These are phyloP conservation scores for Dolichomitus sp. DNA, from an alignment of 2,888 invertebrate species.

Conservation along the genomic window DNA sequence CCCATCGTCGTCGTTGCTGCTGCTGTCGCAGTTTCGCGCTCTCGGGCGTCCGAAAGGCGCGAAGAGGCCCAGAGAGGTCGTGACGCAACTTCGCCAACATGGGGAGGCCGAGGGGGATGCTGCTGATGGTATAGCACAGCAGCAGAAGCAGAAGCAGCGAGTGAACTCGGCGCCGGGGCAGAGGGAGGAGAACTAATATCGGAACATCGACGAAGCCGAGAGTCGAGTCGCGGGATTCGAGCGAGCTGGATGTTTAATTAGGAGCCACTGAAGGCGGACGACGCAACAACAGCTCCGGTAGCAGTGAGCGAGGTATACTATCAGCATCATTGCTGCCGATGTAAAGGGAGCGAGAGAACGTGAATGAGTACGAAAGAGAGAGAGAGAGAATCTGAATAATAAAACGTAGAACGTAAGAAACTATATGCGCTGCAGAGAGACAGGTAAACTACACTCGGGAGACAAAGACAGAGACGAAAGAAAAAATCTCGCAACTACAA, in stretches of 20 bases:
- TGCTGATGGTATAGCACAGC: slow-evolving; percentile 4
- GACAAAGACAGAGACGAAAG: slow-evolving; percentile 30
- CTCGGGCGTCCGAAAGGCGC: slow-evolving; percentile 64
- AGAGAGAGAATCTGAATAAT: slow-evolving; percentile 41
- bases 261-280: slow-evolving; percentile 75
- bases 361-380: slow-evolving; percentile 13
- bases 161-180: slow-evolving; percentile 59
- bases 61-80: slow-evolving; percentile 66
- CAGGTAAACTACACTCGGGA: slow-evolving; percentile 10
- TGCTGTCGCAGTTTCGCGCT: slow-evolving; percentile 49
- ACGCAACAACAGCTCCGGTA: slow-evolving; percentile 61
- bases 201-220: slow-evolving; percentile 84
- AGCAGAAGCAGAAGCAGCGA: slow-evolving; percentile 58
- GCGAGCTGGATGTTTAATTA: slow-evolving; percentile 85
- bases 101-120: slow-evolving; percentile 18
- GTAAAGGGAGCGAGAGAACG: slow-evolving; percentile 44
- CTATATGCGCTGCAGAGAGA: slow-evolving; percentile 17
- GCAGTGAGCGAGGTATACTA: slow-evolving; percentile 45
- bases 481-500: slow-evolving; percentile 40
- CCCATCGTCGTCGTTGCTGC: slow-evolving; percentile 14
- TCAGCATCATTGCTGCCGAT: slow-evolving; percentile 58
- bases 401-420: slow-evolving; percentile 33
- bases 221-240: slow-evolving; percentile 81
- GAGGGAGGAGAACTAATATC: slow-evolving; percentile 83
- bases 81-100: slow-evolving; percentile 34